Conservation (phyloP, 1,140 invertebrate genomes). For the silkworm (Bombyx mori) region ASM3026992v2 NC_085110.1:15614001-15614500, state of each 20-base stretch:
- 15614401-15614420: too few species aligned
- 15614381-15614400: too few species aligned
- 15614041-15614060: constrained; percentile 69
- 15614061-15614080: constrained; percentile 69
- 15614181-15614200: constrained; percentile 32
- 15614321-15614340: too few species aligned
- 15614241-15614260: constrained; percentile 48
- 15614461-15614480: too few species aligned
- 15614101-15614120: constrained; percentile 56
- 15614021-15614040: constrained; percentile 63
- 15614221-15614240: constrained; percentile 30
- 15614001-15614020: constrained; percentile 36
- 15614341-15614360: too few species aligned
- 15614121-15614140: constrained; percentile 58
- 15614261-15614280: constrained; percentile 27
- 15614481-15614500: too few species aligned
- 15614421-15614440: too few species aligned
- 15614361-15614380: too few species aligned
- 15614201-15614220: too few species aligned
- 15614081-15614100: constrained; percentile 70
- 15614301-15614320: constrained; percentile 8
- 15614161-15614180: constrained; percentile 52
- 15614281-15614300: not conserved
- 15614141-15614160: constrained; percentile 25
- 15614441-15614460: too few species aligned